Evolutionary conservation across 2,888 invertebrate genomes (phyloP), one percentile per base, ranked within the genome.

Genomic region (Cephus pulcher): DNA sequence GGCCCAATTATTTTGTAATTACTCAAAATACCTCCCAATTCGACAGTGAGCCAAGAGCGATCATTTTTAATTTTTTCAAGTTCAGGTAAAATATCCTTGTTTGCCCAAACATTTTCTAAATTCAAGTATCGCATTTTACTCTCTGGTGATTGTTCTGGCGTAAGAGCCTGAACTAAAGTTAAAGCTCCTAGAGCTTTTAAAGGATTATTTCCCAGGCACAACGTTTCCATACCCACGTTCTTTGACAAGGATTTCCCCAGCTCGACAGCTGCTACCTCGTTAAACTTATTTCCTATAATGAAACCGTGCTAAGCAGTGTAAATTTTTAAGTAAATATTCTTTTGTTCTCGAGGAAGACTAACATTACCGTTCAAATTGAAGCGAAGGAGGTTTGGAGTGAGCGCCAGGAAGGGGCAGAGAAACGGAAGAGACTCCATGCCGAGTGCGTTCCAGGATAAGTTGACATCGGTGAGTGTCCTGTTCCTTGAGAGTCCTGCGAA

Each of bases 151-250:
- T 78, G 80, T 15, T 79, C 77, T 1, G 86, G 82, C 23, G 85
- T 86, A 3, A 93, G 84, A 34, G 92, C 87, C n/a, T 87, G 88
- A 12, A 93, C 84, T 33, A 94, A 79, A n/a, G 78, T 79, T n/a
- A 91, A 87, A 0, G 92, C 92, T 74, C 93, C 93, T 3, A 90
- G 90, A 1, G 93, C 88, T 34, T 90, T 90, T 37, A 93, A 89
- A 12, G 93, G 92, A 88, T 94, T 94, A 80, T 92, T 91, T 35
- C 93, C 93, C 4, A 94, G 85, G 84, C 92, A 91, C 23, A 94
- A 80, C 73, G 88, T 88, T 77, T 90, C 83, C 23, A 94, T 86
- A 3, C 90, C 89, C 40, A 86, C 88, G 84, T 93, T 93, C 75
- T 86, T 91, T 70, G 90, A 83, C n/a, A 94, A 80, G 4, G 92